These are phyloP conservation scores for Conchocele bisecta DNA, from an alignment of 2,888 invertebrate species.

Conservation along the genomic window DNA sequence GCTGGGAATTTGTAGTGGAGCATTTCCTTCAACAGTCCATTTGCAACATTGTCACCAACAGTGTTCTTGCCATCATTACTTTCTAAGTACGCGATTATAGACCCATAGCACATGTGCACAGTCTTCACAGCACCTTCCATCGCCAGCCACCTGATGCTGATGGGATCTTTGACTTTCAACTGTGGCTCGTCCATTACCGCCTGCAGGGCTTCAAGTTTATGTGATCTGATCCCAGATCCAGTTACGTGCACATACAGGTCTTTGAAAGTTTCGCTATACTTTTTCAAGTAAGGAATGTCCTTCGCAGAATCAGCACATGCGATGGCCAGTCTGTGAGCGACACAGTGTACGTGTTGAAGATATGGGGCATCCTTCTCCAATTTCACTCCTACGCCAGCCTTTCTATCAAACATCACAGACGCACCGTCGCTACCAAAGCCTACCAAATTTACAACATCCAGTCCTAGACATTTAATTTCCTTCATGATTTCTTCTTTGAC, in stretches of 20 bases:
- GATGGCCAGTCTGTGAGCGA: conserved; percentile 20
- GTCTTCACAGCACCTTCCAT: conserved; percentile 7
- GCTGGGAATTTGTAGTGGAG: conserved; percentile 11
- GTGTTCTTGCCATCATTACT: neutral
- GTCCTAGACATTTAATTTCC: neutral
- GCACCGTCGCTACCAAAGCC: conserved; percentile 25
- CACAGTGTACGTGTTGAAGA: conserved; percentile 23
- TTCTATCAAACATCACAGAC: conserved; percentile 13
- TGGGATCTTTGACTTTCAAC: conserved; percentile 10
- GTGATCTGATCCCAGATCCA: neutral
- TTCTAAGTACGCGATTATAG: neutral
- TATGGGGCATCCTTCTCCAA: conserved; percentile 8
- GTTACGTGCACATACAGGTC: neutral
- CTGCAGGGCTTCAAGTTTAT: conserved; percentile 6
- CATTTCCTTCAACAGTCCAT: conserved; percentile 3
- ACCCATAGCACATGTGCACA: neutral
- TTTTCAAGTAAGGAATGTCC: conserved; percentile 8
- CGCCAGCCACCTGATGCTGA: conserved; percentile 2
- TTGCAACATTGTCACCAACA: neutral
- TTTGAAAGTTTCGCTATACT: neutral
- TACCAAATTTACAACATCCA: conserved; percentile 5
- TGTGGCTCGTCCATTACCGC: conserved; percentile 5
- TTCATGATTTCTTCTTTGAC: neutral
- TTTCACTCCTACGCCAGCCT: conserved; percentile 4
- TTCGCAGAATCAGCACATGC: conserved; percentile 20